Conservation (phyloP, 2,888 invertebrate species). For the Steinernema scapterisci region DNA sequence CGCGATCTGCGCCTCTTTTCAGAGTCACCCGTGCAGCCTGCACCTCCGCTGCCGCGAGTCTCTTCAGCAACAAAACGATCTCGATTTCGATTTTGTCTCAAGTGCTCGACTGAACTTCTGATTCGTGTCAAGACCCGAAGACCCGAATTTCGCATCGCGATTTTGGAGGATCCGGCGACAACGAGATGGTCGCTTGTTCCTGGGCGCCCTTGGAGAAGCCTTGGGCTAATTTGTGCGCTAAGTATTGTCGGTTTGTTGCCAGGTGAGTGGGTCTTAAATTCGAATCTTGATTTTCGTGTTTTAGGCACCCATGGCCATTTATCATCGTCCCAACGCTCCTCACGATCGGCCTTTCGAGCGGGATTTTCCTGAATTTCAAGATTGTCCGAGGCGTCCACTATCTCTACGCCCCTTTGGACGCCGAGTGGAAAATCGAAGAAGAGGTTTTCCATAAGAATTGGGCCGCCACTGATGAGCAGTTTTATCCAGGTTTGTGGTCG, state of each 20-base stretch:
- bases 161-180: no score
- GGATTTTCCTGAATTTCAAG: slow-evolving; percentile 52
- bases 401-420: slow-evolving; percentile 59
- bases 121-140: slow-evolving; percentile 1
- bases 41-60: not conserved
- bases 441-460: slow-evolving; percentile 55
- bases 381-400: slow-evolving; percentile 51
- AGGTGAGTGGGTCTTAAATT: slow-evolving; percentile 41
- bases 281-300: slow-evolving; percentile 11
- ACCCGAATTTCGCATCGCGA: no score
- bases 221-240: slow-evolving; percentile 53
- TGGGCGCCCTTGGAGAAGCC: slow-evolving; percentile 54
- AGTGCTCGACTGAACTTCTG: not conserved
- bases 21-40: not conserved
- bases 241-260: slow-evolving; percentile 54
- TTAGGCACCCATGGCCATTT: slow-evolving; percentile 57
- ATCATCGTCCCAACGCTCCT: slow-evolving; percentile 54
- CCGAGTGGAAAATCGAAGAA: slow-evolving; percentile 59
- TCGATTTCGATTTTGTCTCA: no score
- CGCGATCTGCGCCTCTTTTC: slow-evolving; percentile 16
- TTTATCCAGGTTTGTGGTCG: slow-evolving; percentile 47
- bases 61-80: no score
- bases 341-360: slow-evolving; percentile 49
- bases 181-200: not conserved
- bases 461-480: slow-evolving; percentile 46